Evolutionary conservation across 2,888 invertebrate species (phyloP), one percentile per base, ranked within the genome.

Genomic region (Cataglyphis rosenhaueri): DNA sequence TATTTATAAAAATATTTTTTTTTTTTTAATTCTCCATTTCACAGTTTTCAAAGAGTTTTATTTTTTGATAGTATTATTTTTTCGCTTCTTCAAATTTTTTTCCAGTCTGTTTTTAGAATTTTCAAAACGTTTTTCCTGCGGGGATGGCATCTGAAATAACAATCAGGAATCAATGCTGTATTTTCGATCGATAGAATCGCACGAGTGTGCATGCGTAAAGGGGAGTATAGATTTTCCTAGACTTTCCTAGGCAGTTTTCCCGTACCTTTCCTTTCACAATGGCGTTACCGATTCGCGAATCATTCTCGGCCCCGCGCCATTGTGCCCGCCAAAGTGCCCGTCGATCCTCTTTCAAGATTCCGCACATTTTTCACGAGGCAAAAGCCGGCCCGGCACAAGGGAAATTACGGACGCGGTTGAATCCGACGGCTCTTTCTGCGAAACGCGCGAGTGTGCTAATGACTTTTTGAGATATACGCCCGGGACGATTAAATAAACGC

Each of bases 381-480:
- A 81, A 59, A 62, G 73, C 41, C 73, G 81, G 25, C 25, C 41
- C 44, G 59, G 65, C 76, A 41, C 55, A 61, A 73, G 76, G 66
- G 66, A 76, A 76, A 76, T 76, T 76, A 76, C 76, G 66, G 66
- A 57, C 76, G 76, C 76, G 76, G 76, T 76, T 76, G 66, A 76
- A 76, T 76, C 76, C 76, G 57, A 66, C 76, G 76, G 76, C 76
- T 66, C 76, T 76, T 55, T 70, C 62, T 41, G 12, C 21, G 57
- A 41, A 57, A 59, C 61, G 18, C 38, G 41, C 66, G 64, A 78
- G 74, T 73, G 74, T 73, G 81, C 75, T 86, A 82, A 65, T 81
- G 71, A 70, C 68, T 83, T 82, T 82, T 65, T 82, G 65, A 70
- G 61, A 74, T 81, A 73, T 73, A 74, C 73, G 74, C 65, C 38